phyloP scores from a whole-genome alignment of 2,113 vertebrate genomes.

The Istiophorus platypterus region DNA sequence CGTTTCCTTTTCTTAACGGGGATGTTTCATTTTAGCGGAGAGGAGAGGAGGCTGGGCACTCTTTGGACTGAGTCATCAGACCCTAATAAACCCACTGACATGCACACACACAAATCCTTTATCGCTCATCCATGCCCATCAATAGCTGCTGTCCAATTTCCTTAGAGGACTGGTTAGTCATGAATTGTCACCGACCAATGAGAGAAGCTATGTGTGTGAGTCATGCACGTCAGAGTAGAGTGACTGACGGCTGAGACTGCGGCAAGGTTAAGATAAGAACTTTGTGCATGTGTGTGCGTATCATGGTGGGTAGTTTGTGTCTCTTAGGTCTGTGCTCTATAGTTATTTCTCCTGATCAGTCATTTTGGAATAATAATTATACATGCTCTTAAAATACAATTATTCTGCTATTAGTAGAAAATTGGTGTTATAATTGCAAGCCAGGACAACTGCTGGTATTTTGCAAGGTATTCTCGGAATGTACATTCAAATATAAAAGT shows the following conservation, averaged over 20 bases:
- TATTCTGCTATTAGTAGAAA: conserved; percentile 20
- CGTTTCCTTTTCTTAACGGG: neutral
- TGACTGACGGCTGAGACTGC: conserved; percentile 72
- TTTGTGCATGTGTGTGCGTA: neutral
- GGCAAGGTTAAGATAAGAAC: conserved; percentile 70
- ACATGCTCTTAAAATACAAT: conserved; percentile 7
- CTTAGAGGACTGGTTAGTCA: conserved; percentile 70
- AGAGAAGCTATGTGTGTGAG: conserved; percentile 49
- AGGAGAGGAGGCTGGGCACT: conserved; percentile 22
- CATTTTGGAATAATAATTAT: conserved; percentile 8
- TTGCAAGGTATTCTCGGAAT: conserved; percentile 21
- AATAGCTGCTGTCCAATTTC: conserved; percentile 56
- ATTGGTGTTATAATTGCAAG: conserved; percentile 23
- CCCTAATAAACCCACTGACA: conserved; percentile 11
- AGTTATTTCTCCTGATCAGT: conserved; percentile 8
- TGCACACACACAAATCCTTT: conserved; percentile 21
- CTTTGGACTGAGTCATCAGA: conserved; percentile 48
- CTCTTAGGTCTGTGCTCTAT: neutral
- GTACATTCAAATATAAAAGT: conserved; percentile 29
- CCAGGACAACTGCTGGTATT: conserved; percentile 10
- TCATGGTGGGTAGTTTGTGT: conserved; percentile 14
- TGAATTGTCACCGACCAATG: conserved; percentile 58
- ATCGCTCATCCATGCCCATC: conserved; percentile 49
- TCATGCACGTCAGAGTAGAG: conserved; percentile 65
- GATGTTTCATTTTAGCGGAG: neutral